phyloP scores from a whole-genome alignment of 2,113 vertebrate genomes.

The Cheilinus undulatus region DNA sequence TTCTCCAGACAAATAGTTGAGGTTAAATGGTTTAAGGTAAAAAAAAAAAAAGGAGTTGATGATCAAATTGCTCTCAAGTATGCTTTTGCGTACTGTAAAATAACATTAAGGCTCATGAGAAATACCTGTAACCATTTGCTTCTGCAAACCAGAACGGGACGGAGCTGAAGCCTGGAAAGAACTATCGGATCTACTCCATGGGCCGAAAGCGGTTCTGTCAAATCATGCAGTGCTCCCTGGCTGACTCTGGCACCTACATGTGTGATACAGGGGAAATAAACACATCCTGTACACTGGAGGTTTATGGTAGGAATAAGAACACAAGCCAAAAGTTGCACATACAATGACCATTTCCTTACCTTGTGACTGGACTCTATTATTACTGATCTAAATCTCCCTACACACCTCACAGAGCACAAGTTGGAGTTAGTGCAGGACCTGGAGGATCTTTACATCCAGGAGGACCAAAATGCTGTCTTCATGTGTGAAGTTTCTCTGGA shows the following conservation, averaged over 20 bases:
- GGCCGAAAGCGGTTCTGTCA: conserved; percentile 84
- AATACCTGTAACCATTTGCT: not conserved
- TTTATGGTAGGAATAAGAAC: conserved; percentile 84
- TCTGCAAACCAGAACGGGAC: conserved; percentile 75
- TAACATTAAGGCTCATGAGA: not conserved
- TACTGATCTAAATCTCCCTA: not conserved
- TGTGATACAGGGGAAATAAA: conserved; percentile 80
- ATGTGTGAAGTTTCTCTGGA: conserved; percentile 89
- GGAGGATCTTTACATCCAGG: conserved; percentile 84
- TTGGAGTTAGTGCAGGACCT: conserved; percentile 85
- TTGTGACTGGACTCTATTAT: not conserved
- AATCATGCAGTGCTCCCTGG: conserved; percentile 67
- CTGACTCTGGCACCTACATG: conserved; percentile 80
- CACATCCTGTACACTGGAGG: conserved; percentile 81
- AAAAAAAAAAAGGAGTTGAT: not conserved
- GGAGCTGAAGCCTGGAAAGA: conserved; percentile 82
- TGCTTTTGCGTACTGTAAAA: not conserved
- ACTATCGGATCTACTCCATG: conserved; percentile 88
- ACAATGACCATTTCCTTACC: not conserved
- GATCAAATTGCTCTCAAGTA: not conserved
- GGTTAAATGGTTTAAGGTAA: conserved; percentile 93
- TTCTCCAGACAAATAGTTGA: conserved; percentile 89
- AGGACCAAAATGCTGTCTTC: conserved; percentile 92
- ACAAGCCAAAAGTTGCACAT: not conserved
- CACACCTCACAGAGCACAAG: conserved; percentile 81